A percentile compares a stretch with the other conserved stretches of the same genome.
Evolutionary conservation across 2,888 invertebrate genomes (phyloP).

Genomic region (Acrobasis suavella): DNA sequence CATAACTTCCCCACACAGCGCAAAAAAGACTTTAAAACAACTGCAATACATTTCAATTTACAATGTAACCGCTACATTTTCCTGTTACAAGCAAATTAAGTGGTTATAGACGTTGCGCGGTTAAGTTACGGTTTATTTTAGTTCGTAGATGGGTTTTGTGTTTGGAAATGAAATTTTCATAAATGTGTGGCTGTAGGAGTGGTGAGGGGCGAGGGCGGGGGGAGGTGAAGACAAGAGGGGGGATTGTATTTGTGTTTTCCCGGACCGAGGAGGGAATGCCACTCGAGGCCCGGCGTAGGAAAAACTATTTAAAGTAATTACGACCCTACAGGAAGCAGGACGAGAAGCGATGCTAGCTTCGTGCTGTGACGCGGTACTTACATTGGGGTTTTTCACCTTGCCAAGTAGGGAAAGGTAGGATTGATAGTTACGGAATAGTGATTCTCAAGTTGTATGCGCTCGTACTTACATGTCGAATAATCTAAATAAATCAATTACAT

Average conservation of each 20-base stretch:
- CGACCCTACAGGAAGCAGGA: slow-evolving; percentile 36
- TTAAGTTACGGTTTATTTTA: slow-evolving; percentile 69
- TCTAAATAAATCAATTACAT: no score
- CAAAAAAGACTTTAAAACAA: slow-evolving; percentile 52
- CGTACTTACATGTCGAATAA: no score
- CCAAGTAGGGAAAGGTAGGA: not conserved
- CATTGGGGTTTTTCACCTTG: not conserved
- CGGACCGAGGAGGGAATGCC: slow-evolving; percentile 62
- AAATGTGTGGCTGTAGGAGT: slow-evolving; percentile 55
- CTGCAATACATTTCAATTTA: slow-evolving; percentile 57
- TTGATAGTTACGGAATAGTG: not conserved
- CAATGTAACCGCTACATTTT: slow-evolving; percentile 47
- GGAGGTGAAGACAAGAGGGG: slow-evolving; percentile 34
- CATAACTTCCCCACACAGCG: slow-evolving; percentile 45
- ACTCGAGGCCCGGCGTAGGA: slow-evolving; percentile 61
- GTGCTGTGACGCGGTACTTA: not conserved
- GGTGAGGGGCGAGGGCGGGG: slow-evolving; percentile 33
- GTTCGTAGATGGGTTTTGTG: slow-evolving; percentile 51
- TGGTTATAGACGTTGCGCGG: slow-evolving; percentile 64
- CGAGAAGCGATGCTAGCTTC: slow-evolving; percentile 20
- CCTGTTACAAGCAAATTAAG: slow-evolving; percentile 55
- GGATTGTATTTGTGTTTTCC: slow-evolving; percentile 68
- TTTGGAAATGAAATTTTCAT: slow-evolving; percentile 81
- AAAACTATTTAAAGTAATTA: slow-evolving; percentile 75
- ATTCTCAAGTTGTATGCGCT: no score